Percentiles rank a stretch among this genome's conserved stretches.
Conservation (phyloP, 2,888 invertebrate species). For the Magallana nippona region DNA sequence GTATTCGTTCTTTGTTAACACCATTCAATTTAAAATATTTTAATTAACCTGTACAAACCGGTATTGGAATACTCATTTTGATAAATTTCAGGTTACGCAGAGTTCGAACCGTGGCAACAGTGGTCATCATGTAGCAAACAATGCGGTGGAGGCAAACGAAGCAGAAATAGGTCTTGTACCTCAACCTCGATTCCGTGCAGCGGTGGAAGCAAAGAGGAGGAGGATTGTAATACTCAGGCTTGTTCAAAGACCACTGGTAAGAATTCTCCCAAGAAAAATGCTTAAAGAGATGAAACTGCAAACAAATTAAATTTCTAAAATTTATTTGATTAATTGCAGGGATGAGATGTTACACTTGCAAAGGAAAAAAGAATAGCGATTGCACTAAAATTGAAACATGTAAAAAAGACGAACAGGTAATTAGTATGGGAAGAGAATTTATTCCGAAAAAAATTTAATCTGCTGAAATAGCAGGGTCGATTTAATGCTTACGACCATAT, state of each 20-base stretch:
- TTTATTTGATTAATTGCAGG: too few species aligned
- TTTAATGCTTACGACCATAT: neutral
- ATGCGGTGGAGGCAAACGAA: constrained; percentile 42
- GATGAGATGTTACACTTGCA: neutral
- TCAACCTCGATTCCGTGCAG: neutral
- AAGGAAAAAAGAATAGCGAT: neutral
- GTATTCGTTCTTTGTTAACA: too few species aligned
- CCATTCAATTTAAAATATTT: too few species aligned
- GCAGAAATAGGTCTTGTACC: constrained; percentile 17
- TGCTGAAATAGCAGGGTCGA: too few species aligned
- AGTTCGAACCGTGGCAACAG: constrained; percentile 38
- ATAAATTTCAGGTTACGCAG: neutral
- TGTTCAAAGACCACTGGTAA: neutral
- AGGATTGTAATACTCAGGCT: neutral
- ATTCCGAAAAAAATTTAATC: too few species aligned
- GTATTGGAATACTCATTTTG: neutral
- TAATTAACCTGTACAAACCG: too few species aligned
- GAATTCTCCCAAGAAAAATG: too few species aligned
- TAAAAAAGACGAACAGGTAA: neutral
- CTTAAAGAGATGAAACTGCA: too few species aligned
- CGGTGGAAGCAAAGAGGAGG: neutral
- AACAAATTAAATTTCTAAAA: too few species aligned
- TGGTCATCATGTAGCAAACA: constrained; percentile 35
- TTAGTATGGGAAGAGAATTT: too few species aligned
- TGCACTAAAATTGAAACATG: neutral